Evolutionary conservation across 2,888 invertebrate species (phyloP), one percentile per base, ranked within the genome.

Genomic region (Limnephilus lunatus): DNA sequence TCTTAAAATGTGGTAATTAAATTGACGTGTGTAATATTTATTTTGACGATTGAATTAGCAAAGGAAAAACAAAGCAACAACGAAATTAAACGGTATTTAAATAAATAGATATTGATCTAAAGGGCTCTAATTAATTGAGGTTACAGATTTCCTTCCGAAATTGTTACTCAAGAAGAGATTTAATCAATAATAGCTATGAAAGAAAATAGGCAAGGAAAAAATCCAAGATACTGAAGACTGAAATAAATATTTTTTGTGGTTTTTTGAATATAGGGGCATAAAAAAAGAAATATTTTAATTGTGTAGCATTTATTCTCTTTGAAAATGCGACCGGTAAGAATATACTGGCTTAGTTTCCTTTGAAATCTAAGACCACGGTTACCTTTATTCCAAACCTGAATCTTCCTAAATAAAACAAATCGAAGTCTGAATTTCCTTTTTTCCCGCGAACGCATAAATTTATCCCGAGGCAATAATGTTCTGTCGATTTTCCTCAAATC

Each of bases 401-500:
- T 48, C 82, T 91, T 53, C 83, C 48, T 53, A 53, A 89, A 81
- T 81, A 85, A 87, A 87, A 68, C 32, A 82, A 89, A 91, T 81
- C 81, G 85, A 81, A 85, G 48, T 81, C 90, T 86, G 86, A 92
- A 90, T 88, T 92, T 90, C 88, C 90, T 93, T 93, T 93, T 90
- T 81, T 88, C 48, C 89, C 92, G 90, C 92, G 91, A 92, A 93
- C 93, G 93, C 93, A 93, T 93, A 93, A 93, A 93, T 93, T 93
- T 92, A 93, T 92, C 93, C 93, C 92, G 48, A 90, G 93, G 93
- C 93, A 93, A 93, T 93, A 93, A 93, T 95, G 95, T 95, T 95
- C 95, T 96, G 96, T 96, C 96, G 96, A 96, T 96, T 96, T 96
- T 96, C 95, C 95, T 96, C 96, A 96, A 96, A 96, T 96, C 96